Percentiles rank a stretch among this genome's conserved stretches.
These are phyloP conservation scores for Malurus splendens DNA, from an alignment of 2,797 vertebrate species.

Conservation along the genomic window DNA sequence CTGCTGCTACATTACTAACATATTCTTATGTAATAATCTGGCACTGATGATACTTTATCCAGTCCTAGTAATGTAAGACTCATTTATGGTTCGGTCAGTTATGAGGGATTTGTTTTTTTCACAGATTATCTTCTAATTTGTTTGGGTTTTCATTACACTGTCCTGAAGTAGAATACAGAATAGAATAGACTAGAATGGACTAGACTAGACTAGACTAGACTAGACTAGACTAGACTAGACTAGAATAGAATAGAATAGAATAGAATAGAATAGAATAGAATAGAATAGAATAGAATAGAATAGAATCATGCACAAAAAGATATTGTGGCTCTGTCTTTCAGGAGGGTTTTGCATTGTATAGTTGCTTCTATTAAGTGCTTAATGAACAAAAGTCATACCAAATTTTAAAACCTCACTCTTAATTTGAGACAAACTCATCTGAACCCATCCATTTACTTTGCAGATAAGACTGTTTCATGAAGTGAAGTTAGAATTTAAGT, in stretches of 20 bases:
- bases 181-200: background rate
- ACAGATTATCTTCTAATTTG: conserved; percentile 2
- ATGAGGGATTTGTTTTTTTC: background rate
- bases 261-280: background rate
- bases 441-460: background rate
- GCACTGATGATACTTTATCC: conserved; percentile 4
- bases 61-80: background rate
- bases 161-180: background rate
- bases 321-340: background rate
- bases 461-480: background rate
- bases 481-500: background rate
- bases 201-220: background rate
- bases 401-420: background rate
- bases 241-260: background rate
- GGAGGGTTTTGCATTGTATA: background rate
- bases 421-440: background rate
- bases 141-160: background rate
- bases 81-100: background rate
- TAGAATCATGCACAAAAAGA: background rate
- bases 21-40: conserved; percentile 48
- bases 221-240: background rate
- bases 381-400: background rate
- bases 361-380: background rate
- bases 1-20: conserved; percentile 45
- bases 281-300: background rate